phyloP scores from a whole-genome alignment of 2,797 vertebrate species.

The Siniperca obscura region DNA sequence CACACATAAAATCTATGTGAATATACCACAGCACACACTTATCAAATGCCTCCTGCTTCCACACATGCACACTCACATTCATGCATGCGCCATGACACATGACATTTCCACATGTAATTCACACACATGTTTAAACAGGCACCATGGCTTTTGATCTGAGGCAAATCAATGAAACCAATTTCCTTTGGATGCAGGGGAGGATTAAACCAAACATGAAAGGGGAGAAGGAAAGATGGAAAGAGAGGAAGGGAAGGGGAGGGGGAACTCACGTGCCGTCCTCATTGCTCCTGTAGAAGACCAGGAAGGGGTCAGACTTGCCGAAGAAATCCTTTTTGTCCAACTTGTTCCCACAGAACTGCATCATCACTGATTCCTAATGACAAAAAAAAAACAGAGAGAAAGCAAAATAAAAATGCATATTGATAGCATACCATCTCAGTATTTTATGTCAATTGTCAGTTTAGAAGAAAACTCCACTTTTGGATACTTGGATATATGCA shows the following conservation, averaged over 20 bases:
- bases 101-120: slow-evolving; percentile 36
- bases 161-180: slow-evolving; percentile 75
- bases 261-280: slow-evolving; percentile 92
- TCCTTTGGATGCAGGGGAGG: slow-evolving; percentile 53
- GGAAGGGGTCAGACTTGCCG: slow-evolving; percentile 94
- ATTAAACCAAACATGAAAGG: slow-evolving; percentile 46
- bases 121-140: slow-evolving; percentile 46
- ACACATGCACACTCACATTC: not conserved
- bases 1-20: not conserved
- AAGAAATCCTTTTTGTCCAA: slow-evolving; percentile 97
- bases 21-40: slow-evolving; percentile 6
- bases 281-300: slow-evolving; percentile 94
- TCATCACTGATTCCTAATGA: slow-evolving; percentile 91
- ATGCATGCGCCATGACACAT: not conserved
- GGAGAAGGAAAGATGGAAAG: slow-evolving; percentile 11
- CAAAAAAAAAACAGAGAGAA: not conserved
- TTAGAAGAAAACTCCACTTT: not conserved
- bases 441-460: not conserved
- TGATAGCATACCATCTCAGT: not conserved
- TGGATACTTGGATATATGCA: not conserved
- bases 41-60: not conserved
- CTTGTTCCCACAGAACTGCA: slow-evolving; percentile 96
- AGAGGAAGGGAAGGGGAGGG: not conserved
- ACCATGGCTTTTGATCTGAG: slow-evolving; percentile 44
- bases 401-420: not conserved